A percentile compares a stretch with the other conserved stretches of the same genome.
Conservation (phyloP, 1,140 invertebrate genomes). For the Drosophila biarmipes region DNA sequence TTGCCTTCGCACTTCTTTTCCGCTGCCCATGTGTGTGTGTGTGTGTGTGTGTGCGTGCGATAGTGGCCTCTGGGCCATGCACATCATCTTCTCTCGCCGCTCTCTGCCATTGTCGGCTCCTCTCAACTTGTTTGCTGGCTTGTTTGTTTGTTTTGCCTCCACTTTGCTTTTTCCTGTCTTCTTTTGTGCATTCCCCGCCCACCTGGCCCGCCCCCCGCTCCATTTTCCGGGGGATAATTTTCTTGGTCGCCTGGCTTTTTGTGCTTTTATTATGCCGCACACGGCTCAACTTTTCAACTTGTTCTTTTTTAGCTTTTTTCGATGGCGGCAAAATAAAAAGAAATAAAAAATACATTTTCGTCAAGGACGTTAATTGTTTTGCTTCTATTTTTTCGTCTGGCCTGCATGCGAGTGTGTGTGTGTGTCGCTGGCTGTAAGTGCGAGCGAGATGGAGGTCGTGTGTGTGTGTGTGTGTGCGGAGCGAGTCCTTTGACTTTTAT, state of each 20-base stretch:
- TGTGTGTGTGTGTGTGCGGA: constrained; percentile 33
- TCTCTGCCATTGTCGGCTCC: constrained; percentile 42
- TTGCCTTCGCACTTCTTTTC: constrained; percentile 69
- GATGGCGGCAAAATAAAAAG: constrained; percentile 57
- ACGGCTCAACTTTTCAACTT: constrained; percentile 72
- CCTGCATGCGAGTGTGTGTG: constrained; percentile 27
- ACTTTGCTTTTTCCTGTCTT: constrained; percentile 46
- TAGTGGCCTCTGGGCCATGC: constrained; percentile 29
- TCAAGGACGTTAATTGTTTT: constrained; percentile 84
- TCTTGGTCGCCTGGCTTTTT: constrained; percentile 65
- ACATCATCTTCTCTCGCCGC: constrained; percentile 68
- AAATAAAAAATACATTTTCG: constrained; percentile 74
- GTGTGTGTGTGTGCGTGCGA: constrained; percentile 22
- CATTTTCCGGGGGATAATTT: constrained; percentile 54
- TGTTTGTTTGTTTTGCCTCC: constrained; percentile 72
- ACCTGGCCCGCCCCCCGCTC: neutral
- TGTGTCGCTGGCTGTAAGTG: constrained; percentile 14
- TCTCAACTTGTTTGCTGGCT: constrained; percentile 68
- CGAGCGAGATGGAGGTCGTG: constrained; percentile 1
- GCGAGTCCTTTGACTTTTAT: constrained; percentile 75
- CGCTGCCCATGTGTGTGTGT: constrained; percentile 27
- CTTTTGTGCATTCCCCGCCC: constrained; percentile 41
- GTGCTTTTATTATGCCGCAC: constrained; percentile 63
- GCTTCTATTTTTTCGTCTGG: constrained; percentile 77
- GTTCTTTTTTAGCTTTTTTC: constrained; percentile 69